phyloP scores from a whole-genome alignment of 2,888 invertebrate species.

The Tanypteryx hageni region DNA sequence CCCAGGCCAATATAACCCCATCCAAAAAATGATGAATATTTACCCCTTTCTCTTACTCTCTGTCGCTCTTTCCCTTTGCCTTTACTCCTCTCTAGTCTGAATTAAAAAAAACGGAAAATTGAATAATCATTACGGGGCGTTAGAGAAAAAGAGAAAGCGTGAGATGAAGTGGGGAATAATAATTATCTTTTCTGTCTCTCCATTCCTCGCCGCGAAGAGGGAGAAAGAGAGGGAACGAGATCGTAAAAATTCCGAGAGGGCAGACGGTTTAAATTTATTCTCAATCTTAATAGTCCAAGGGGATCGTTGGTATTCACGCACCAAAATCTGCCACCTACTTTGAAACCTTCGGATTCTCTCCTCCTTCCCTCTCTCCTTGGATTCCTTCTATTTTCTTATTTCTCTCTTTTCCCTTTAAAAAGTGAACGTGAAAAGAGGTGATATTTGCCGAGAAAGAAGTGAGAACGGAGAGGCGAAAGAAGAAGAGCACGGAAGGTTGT shows the following conservation, averaged over 20 bases:
- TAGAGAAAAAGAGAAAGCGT: background rate
- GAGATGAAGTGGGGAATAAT: constrained; percentile 30
- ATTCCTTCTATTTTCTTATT: background rate
- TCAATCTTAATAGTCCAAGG: constrained; percentile 42
- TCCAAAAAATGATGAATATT: constrained; percentile 50
- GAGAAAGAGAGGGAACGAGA: constrained; percentile 3
- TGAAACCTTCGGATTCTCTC: too few species aligned
- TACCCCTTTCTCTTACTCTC: constrained; percentile 16
- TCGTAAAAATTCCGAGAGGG: constrained; percentile 37
- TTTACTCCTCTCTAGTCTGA: background rate
- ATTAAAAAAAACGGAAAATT: constrained; percentile 51
- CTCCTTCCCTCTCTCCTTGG: too few species aligned
- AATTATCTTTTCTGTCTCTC: constrained; percentile 29
- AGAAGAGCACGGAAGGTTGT: background rate
- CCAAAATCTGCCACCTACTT: background rate
- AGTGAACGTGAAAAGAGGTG: background rate
- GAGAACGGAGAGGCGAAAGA: background rate
- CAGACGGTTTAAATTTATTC: constrained; percentile 35
- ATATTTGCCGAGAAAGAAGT: background rate
- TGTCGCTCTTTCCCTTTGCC: background rate
- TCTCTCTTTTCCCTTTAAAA: background rate
- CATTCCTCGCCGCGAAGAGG: background rate
- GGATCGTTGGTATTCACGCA: background rate
- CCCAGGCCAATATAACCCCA: constrained; percentile 12
- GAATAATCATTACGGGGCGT: constrained; percentile 55